These are phyloP conservation scores for Tribolium freemani DNA, from an alignment of 2,888 invertebrate species.

Conservation along the genomic window DNA sequence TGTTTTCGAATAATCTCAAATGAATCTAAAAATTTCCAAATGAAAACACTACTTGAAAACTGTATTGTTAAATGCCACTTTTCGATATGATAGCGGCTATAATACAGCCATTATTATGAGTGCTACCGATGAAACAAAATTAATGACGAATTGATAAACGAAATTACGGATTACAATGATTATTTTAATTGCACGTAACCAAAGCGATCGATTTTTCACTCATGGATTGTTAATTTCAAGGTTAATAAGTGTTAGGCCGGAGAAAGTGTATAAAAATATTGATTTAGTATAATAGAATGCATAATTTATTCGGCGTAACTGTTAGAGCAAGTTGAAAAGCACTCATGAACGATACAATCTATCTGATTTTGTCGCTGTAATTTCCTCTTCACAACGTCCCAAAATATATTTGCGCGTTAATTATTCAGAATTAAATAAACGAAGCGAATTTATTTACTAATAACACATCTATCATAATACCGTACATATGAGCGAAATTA, in stretches of 20 bases:
- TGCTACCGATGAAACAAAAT: background rate
- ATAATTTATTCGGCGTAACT: constrained; percentile 35
- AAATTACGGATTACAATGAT: background rate
- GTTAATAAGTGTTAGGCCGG: constrained; percentile 10
- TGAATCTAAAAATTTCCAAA: too few species aligned
- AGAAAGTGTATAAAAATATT: constrained; percentile 33
- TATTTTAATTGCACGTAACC: background rate
- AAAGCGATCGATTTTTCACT: background rate
- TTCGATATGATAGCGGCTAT: too few species aligned
- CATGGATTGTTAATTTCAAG: constrained; percentile 12
- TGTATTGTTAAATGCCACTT: too few species aligned
- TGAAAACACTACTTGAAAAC: too few species aligned
- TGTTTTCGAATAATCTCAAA: too few species aligned
- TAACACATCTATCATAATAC: background rate
- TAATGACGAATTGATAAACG: background rate
- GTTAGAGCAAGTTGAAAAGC: constrained; percentile 33
- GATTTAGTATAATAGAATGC: constrained; percentile 30
- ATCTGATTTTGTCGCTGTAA: constrained; percentile 33
- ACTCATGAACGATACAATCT: constrained; percentile 33
- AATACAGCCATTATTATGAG: background rate
- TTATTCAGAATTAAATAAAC: constrained; percentile 22
- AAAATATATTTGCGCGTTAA: constrained; percentile 32
- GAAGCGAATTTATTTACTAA: constrained; percentile 5
- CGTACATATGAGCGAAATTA: background rate
- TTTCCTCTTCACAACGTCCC: constrained; percentile 25